Percentiles rank a stretch among this genome's conserved stretches.
phyloP scores from a whole-genome alignment of 1,140 invertebrate species.

The Onthophagus taurus region DNA sequence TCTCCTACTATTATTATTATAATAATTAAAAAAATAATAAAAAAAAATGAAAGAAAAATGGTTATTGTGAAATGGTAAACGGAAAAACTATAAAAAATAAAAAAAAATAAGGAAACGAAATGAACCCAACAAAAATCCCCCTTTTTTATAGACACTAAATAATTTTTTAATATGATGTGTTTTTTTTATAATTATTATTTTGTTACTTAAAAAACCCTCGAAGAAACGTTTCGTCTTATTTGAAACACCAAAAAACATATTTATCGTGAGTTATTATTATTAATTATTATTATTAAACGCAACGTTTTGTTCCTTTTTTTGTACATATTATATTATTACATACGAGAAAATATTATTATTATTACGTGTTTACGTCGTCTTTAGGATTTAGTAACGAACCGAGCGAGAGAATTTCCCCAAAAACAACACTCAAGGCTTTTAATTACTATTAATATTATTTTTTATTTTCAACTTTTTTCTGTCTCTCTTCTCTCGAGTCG shows the following conservation, averaged over 20 bases:
- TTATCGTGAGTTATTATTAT: slow-evolving; percentile 22
- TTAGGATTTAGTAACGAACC: slow-evolving; percentile 3
- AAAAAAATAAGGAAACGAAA: no score
- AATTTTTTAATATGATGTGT: slow-evolving; percentile 18
- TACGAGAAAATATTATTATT: background rate
- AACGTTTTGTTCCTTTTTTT: slow-evolving; percentile 36
- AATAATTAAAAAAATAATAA: no score
- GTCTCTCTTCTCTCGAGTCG: background rate
- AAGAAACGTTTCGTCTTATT: slow-evolving; percentile 29
- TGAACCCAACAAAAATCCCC: no score
- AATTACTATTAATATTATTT: slow-evolving; percentile 9
- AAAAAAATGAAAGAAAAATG: no score
- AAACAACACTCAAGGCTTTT: background rate
- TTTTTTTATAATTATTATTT: slow-evolving; percentile 34
- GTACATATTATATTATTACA: slow-evolving; percentile 29
- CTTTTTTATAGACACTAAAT: slow-evolving; percentile 4
- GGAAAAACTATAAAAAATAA: no score
- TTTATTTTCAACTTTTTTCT: slow-evolving; percentile 6
- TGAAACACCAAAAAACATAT: slow-evolving; percentile 36
- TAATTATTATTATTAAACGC: slow-evolving; percentile 20
- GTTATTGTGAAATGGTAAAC: no score
- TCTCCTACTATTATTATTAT: no score
- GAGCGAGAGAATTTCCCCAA: slow-evolving; percentile 1
- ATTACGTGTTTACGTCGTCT: background rate
- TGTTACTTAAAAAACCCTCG: slow-evolving; percentile 32